These are phyloP conservation scores for Drosophila erecta DNA, from an alignment of 1,140 invertebrate genomes.

Conservation along the genomic window DNA sequence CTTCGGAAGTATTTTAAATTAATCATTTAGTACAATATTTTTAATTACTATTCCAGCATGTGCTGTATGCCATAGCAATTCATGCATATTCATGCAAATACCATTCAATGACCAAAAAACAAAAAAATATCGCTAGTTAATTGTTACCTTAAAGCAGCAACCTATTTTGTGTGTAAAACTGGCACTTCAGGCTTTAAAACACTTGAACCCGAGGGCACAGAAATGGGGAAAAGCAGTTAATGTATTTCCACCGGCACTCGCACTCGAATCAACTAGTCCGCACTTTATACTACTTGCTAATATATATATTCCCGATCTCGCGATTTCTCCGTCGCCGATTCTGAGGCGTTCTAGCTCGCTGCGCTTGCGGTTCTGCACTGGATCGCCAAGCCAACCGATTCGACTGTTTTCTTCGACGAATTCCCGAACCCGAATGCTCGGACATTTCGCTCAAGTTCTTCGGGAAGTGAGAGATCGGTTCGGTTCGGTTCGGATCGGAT, in stretches of 20 bases:
- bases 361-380: conserved; percentile 62
- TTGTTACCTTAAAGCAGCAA: conserved; percentile 30
- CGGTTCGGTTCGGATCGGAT: no score
- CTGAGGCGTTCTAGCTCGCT: conserved; percentile 60
- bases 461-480: conserved; percentile 13
- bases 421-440: neutral
- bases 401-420: conserved; percentile 15
- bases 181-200: conserved; percentile 12
- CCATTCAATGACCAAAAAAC: no score
- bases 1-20: no score
- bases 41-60: no score
- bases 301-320: conserved; percentile 23
- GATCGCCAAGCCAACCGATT: conserved; percentile 35
- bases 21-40: no score
- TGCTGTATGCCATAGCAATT: no score
- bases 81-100: no score
- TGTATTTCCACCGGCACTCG: conserved; percentile 53
- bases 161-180: conserved; percentile 6
- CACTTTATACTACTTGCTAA: conserved; percentile 39
- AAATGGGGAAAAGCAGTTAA: conserved; percentile 15
- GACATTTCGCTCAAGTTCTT: conserved; percentile 18
- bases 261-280: conserved; percentile 8
- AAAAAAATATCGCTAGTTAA: neutral
- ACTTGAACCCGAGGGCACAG: conserved; percentile 28
- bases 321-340: conserved; percentile 14